Evolutionary conservation across 2,113 vertebrate genomes (phyloP).

Genomic region (Eretmochelys imbricata): DNA sequence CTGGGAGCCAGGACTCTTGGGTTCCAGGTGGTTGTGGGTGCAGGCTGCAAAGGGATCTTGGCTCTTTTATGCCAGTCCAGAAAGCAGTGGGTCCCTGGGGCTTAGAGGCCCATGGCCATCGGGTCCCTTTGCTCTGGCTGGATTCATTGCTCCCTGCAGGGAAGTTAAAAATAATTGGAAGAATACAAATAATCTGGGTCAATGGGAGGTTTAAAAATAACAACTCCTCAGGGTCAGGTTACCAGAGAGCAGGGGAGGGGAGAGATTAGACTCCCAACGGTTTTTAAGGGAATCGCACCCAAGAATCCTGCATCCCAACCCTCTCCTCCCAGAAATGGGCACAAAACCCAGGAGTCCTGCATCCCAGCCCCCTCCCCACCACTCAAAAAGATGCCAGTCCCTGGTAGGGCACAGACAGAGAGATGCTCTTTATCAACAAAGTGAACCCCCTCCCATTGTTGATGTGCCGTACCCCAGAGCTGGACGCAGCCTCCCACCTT

Average conservation of each 20-base stretch:
- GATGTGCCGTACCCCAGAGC: not conserved
- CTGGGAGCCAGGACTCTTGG: not conserved
- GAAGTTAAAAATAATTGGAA: not conserved
- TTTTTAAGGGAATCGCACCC: not conserved
- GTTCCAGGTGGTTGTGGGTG: not conserved
- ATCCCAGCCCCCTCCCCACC: not conserved
- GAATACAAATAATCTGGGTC: not conserved
- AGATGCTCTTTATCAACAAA: not conserved
- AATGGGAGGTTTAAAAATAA: slow-evolving; percentile 19
- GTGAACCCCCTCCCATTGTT: not conserved
- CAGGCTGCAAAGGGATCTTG: not conserved
- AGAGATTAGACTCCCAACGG: not conserved
- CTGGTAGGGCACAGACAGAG: not conserved
- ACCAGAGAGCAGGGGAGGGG: not conserved
- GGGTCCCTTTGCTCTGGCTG: not conserved
- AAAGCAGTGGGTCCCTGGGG: not conserved
- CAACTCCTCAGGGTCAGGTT: not conserved
- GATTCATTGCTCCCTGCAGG: not conserved
- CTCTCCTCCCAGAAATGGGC: not conserved
- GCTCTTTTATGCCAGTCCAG: not conserved
- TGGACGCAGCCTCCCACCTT: not conserved
- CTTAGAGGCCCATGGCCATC: not conserved
- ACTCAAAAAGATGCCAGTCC: not conserved
- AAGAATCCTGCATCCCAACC: not conserved
- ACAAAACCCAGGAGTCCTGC: not conserved